A percentile compares a stretch with the other conserved stretches of the same genome.
phyloP scores from a whole-genome alignment of 2,888 invertebrate species.

The Brenthis ino region DNA sequence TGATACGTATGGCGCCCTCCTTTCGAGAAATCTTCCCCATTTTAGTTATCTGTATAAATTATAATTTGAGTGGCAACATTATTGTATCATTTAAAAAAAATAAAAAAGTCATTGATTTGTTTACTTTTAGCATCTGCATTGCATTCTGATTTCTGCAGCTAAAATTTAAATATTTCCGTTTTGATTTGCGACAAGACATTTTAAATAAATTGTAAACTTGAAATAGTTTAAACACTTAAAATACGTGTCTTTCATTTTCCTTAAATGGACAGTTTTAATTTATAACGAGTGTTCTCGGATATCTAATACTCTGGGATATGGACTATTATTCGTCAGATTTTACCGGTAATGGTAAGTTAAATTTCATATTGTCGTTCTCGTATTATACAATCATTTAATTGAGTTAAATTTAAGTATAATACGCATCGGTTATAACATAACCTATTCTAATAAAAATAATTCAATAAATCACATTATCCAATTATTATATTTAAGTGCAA shows the following conservation, averaged over 20 bases:
- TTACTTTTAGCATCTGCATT: constrained; percentile 1
- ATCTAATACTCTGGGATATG: neutral
- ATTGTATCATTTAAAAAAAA: too few species aligned
- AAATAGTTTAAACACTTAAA: neutral
- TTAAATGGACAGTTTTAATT: too few species aligned
- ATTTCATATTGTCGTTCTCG: neutral
- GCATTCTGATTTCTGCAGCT: neutral
- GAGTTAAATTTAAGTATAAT: neutral
- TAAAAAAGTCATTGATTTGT: constrained; percentile 12
- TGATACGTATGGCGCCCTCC: too few species aligned
- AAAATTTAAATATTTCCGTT: neutral
- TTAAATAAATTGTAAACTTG: neutral
- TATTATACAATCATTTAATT: neutral
- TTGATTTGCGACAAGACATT: neutral
- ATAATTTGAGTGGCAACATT: too few species aligned
- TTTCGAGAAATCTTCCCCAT: too few species aligned
- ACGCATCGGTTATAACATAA: neutral
- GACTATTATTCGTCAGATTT: constrained; percentile 13
- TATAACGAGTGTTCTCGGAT: neutral
- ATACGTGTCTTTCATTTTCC: neutral
- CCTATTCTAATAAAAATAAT: neutral
- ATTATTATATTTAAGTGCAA: too few species aligned
- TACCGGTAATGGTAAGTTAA: constrained; percentile 15
- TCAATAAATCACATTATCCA: neutral
- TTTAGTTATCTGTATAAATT: too few species aligned